Conservation (phyloP, 1,140 invertebrate species). For the Trachelipus rathkii region DNA sequence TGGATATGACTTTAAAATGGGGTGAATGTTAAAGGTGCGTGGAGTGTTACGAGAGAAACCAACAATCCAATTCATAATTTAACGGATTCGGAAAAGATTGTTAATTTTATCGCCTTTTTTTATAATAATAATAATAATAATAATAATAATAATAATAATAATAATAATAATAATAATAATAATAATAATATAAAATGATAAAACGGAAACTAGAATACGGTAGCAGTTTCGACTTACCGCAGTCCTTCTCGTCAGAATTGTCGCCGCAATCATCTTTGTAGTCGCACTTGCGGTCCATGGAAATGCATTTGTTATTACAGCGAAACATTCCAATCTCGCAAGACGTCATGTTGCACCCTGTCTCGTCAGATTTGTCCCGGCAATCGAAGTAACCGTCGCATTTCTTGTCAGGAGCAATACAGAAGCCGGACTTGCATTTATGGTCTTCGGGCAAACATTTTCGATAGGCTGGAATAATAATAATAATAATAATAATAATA, state of each 20-base stretch:
- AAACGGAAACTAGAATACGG: too few species aligned
- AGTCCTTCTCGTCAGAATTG: constrained; percentile 79
- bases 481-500: neutral
- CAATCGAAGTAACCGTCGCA: constrained; percentile 88
- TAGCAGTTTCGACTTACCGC: constrained; percentile 61
- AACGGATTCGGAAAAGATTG: too few species aligned
- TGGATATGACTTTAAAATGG: too few species aligned
- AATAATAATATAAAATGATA: too few species aligned
- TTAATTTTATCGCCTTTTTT: too few species aligned
- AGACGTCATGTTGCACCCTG: constrained; percentile 58
- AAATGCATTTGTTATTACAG: constrained; percentile 80
- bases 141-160: too few species aligned
- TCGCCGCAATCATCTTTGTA: constrained; percentile 84
- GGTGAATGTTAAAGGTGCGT: too few species aligned
- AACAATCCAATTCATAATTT: too few species aligned
- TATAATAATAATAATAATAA: too few species aligned
- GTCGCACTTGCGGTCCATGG: constrained; percentile 74
- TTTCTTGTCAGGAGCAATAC: constrained; percentile 76
- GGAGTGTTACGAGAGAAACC: too few species aligned
- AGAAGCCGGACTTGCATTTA: constrained; percentile 70
- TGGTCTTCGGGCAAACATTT: constrained; percentile 79
- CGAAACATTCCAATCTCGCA: constrained; percentile 72
- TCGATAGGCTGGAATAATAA: constrained; percentile 67
- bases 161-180: too few species aligned
- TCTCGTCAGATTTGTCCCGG: constrained; percentile 78